A percentile compares a stretch with the other conserved stretches of the same genome.
Evolutionary conservation across 2,797 vertebrate genomes (phyloP).

Genomic region (Okamejei kenojei): DNA sequence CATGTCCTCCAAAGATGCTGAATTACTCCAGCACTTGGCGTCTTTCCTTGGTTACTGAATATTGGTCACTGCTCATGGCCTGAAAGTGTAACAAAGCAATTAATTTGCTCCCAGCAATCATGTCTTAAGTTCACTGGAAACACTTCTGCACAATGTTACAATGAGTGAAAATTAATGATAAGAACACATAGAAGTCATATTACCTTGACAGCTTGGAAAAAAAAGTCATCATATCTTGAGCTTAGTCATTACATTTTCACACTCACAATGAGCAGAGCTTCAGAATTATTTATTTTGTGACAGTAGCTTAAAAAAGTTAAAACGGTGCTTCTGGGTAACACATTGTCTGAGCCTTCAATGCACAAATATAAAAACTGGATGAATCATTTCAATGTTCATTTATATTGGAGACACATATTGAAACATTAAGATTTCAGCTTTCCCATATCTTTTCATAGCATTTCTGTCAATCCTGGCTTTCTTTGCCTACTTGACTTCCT

Average conservation of each 20-base stretch:
- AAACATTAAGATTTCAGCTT: neutral
- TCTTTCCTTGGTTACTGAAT: neutral
- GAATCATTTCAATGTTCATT: neutral
- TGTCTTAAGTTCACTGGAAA: neutral
- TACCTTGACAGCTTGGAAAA: neutral
- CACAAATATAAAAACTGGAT: neutral
- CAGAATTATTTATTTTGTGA: neutral
- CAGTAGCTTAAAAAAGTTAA: neutral
- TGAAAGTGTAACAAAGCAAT: neutral
- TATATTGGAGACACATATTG: neutral
- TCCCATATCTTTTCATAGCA: neutral
- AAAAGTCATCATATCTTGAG: slow-evolving; percentile 15
- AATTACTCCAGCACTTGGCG: no score
- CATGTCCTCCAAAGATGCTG: no score
- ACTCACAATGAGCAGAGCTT: neutral
- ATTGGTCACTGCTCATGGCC: neutral
- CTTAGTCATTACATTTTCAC: neutral
- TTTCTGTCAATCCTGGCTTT: neutral
- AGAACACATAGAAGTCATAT: neutral
- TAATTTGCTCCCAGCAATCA: neutral
- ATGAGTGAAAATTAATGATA: neutral
- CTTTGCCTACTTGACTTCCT: neutral
- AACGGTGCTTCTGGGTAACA: neutral
- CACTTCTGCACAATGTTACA: neutral
- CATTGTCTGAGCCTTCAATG: neutral